A percentile compares a stretch with the other conserved stretches of the same genome.
Evolutionary conservation across 2,888 invertebrate genomes (phyloP).

Genomic region (Leptura quadrifasciata): DNA sequence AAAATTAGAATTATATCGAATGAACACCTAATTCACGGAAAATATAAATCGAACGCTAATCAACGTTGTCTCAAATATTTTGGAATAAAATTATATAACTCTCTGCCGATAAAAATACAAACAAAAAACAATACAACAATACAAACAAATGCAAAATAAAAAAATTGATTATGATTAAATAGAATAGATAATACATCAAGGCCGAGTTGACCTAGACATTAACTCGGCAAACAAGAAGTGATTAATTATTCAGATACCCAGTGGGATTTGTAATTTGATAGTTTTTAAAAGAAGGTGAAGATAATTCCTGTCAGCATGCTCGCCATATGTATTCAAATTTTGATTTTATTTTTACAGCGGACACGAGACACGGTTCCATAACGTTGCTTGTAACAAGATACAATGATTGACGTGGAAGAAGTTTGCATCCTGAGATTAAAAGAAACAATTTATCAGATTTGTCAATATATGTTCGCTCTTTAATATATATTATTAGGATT

Average conservation of each 20-base stretch:
- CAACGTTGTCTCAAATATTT: too few species aligned
- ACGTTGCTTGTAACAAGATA: neutral
- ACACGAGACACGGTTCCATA: neutral
- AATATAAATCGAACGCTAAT: too few species aligned
- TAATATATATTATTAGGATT: neutral
- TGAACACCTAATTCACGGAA: too few species aligned
- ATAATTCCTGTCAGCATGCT: slow-evolving; percentile 20
- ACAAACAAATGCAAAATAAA: neutral
- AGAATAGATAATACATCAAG: neutral
- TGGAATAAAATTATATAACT: too few species aligned
- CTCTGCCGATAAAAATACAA: too few species aligned
- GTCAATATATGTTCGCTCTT: too few species aligned
- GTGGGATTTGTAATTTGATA: slow-evolving; percentile 15
- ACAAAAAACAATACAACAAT: too few species aligned
- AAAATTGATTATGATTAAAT: neutral
- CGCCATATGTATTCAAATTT: slow-evolving; percentile 15
- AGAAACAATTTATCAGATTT: too few species aligned
- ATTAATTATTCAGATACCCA: neutral
- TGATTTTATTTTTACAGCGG: slow-evolving; percentile 29
- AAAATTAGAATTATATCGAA: too few species aligned
- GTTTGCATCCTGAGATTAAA: too few species aligned
- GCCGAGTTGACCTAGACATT: neutral
- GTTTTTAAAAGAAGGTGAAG: neutral
- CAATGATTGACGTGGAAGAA: neutral
- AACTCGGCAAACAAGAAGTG: neutral